Percentiles rank a stretch among this genome's conserved stretches.
Evolutionary conservation across 2,113 vertebrate genomes (phyloP).

Genomic region (Microcebus griseorufus): DNA sequence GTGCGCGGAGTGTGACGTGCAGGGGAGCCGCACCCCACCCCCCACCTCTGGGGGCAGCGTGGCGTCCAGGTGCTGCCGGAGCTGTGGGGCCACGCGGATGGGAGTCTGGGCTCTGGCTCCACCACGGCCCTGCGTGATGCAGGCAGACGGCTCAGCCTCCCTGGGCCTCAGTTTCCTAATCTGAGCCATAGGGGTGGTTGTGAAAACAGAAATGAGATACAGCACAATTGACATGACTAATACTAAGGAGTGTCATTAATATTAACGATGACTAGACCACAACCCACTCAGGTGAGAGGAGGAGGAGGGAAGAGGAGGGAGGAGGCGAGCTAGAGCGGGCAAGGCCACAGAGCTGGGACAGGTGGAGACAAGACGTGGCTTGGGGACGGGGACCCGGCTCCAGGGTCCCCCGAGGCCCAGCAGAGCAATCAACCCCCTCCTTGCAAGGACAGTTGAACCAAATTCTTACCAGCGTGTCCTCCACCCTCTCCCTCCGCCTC

Average conservation of each 20-base stretch:
- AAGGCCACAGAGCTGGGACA: background rate
- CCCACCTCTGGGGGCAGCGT: too few relatives aligned
- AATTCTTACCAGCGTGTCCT: fast-evolving
- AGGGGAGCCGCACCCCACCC: too few relatives aligned
- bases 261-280: too few relatives aligned
- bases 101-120: too few relatives aligned
- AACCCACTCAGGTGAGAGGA: fast-evolving
- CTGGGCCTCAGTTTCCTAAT: background rate
- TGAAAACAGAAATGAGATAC: background rate
- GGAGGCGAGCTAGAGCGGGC: background rate
- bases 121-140: fast-evolving
- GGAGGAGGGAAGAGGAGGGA: too few relatives aligned
- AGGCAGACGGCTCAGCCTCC: background rate
- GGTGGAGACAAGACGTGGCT: background rate
- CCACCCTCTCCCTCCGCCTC: fast-evolving
- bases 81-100: too few relatives aligned
- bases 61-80: too few relatives aligned
- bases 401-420: background rate
- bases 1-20: fast-evolving
- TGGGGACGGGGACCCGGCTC: too few relatives aligned
- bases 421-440: fast-evolving
- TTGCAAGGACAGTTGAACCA: background rate
- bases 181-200: background rate
- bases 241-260: background rate
- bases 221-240: fast-evolving